These are phyloP conservation scores for Phacellophora camtschatica DNA, from an alignment of 30 jellyfish, hydroid and myxozoan genomes.

Conservation along the genomic window DNA sequence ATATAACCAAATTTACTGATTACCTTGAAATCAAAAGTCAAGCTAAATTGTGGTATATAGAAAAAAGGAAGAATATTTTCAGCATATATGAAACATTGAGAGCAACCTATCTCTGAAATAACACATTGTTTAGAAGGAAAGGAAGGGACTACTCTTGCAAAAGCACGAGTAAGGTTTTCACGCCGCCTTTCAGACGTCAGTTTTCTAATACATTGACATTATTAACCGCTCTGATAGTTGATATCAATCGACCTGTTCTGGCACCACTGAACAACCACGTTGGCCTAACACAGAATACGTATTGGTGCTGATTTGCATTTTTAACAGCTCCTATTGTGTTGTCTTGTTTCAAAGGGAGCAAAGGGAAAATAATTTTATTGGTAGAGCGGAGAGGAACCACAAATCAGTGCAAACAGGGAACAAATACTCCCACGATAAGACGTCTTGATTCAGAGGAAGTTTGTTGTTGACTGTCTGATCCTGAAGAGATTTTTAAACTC, in stretches of 20 bases:
- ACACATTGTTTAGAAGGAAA: too few relatives aligned
- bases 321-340: background rate
- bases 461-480: constrained; percentile 18
- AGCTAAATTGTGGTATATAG: too few relatives aligned
- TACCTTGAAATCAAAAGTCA: too few relatives aligned
- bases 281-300: background rate
- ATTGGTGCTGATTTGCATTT: background rate
- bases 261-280: background rate
- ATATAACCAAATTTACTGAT: too few relatives aligned
- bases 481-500: constrained; percentile 1
- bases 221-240: too few relatives aligned
- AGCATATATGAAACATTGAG: too few relatives aligned
- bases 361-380: background rate
- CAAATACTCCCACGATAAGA: background rate
- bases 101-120: too few relatives aligned
- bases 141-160: too few relatives aligned
- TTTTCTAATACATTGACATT: too few relatives aligned
- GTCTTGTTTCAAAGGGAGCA: background rate
- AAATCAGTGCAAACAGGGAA: background rate
- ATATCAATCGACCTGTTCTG: background rate
- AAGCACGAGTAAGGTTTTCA: too few relatives aligned
- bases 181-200: too few relatives aligned
- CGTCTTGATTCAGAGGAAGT: background rate
- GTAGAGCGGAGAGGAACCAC: background rate
- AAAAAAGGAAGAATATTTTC: too few relatives aligned